These are phyloP conservation scores for Drosophila kikkawai DNA, from an alignment of 1,140 invertebrate species.

Conservation along the genomic window DNA sequence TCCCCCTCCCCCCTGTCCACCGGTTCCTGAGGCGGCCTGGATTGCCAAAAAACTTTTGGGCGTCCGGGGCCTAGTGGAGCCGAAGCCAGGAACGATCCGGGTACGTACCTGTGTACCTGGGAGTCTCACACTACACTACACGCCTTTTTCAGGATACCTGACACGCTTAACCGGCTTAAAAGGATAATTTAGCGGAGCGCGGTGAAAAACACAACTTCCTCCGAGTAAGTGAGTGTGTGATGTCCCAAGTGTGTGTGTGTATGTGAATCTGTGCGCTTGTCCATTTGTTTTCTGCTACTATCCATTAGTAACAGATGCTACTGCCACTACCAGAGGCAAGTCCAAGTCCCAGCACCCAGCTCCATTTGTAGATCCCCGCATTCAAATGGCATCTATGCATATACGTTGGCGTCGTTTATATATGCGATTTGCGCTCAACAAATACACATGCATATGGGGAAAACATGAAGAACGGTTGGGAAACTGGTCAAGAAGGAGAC, in stretches of 20 bases:
- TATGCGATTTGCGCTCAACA: constrained; percentile 40
- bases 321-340: constrained; percentile 62
- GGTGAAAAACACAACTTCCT: no score
- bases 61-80: no score
- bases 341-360: constrained; percentile 8
- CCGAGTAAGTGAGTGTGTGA: no score
- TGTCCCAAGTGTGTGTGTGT: constrained; percentile 12
- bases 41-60: no score
- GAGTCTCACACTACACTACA: no score
- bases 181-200: no score
- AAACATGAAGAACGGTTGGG: constrained; percentile 14
- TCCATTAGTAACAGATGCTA: constrained; percentile 81
- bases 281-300: constrained; percentile 79
- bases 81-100: no score
- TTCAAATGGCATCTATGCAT: constrained; percentile 75
- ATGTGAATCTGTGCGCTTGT: constrained; percentile 70
- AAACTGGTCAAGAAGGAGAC: not conserved
- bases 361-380: constrained; percentile 45
- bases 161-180: no score
- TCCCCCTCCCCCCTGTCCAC: no score
- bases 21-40: no score
- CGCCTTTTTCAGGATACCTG: no score
- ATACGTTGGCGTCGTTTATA: constrained; percentile 55
- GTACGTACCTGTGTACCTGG: no score
- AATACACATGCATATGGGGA: constrained; percentile 32